Percentiles rank a stretch among this genome's conserved stretches.
phyloP scores from a whole-genome alignment of 2,888 invertebrate genomes.

The Thereva nobilitata region DNA sequence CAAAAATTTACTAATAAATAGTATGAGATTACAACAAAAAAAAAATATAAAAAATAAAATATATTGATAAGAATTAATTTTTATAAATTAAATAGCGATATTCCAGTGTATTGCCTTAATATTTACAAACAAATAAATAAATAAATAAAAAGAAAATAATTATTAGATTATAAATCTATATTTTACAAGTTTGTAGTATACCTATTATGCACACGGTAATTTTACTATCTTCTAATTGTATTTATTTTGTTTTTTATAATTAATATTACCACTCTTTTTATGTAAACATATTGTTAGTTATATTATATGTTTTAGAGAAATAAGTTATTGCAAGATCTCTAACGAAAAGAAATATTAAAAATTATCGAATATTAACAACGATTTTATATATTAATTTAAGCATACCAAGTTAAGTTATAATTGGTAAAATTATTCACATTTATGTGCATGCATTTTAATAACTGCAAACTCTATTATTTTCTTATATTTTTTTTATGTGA shows the following conservation, averaged over 20 bases:
- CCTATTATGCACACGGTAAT: conserved; percentile 7
- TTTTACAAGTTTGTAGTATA: conserved; percentile 22
- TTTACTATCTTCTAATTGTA: neutral
- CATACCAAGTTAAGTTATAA: too few species aligned
- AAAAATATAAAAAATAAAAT: conserved; percentile 29
- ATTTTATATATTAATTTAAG: neutral
- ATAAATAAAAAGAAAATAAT: conserved; percentile 3
- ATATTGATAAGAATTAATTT: conserved; percentile 35
- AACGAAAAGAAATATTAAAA: neutral
- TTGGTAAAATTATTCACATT: too few species aligned
- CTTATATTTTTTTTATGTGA: too few species aligned
- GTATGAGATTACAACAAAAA: neutral
- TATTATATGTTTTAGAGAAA: neutral
- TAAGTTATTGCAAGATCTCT: conserved; percentile 5
- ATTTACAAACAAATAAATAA: conserved; percentile 36
- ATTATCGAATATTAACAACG: neutral
- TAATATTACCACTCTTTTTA: too few species aligned
- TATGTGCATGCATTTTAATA: too few species aligned
- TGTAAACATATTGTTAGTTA: too few species aligned
- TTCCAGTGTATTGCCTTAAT: conserved; percentile 47
- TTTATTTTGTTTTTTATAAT: too few species aligned
- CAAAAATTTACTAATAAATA: conserved; percentile 23
- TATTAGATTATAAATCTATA: conserved; percentile 24
- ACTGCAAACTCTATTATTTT: too few species aligned
- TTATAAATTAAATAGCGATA: conserved; percentile 41